Base-by-base conservation (phyloP, 2,888 invertebrate species). In the Perizoma flavofasciatum region DNA sequence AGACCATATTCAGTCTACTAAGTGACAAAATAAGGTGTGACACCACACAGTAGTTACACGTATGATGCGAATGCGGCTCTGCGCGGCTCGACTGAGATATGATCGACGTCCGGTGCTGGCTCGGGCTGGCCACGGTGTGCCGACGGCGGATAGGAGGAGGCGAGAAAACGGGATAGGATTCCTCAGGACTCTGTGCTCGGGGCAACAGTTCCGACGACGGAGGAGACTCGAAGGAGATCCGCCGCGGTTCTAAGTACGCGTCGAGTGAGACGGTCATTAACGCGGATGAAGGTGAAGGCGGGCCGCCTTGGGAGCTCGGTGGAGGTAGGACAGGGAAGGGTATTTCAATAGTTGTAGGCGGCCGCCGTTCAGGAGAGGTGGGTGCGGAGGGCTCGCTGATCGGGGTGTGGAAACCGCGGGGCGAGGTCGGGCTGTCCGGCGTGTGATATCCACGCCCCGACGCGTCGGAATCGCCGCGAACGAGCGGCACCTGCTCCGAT, bases 111-210 rank as follows among this genome's bases (percentile, higher is more conserved):
- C 96, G 93, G 51, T 95, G 95, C 48, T 94, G 94, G 73, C 84
- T 81, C 54, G 88, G 89, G 71, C 88, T 91, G 65, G 89, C 86
- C 59, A 90, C 81, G 48, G 92, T 89, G 94, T 94, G 88, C 93
- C 94, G 78, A 94, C 97, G 87, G 93, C 96, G 82, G 94, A 94
- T 95, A 0, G 96, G 96, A 37, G 96, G 96, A 32, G 97, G 96
- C 4, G 97, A 96, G 87, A 97, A 97, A 47, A 97, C 96, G 4
- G 96, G 96, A 78, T 96, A 96, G 65, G 96, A 96, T 68, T 96
- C 97, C 72, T 96, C 96, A n/a, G 95, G 95, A 56, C 95, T 95
- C 9, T 94, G 93, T 33, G 94, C 94, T 34, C 95, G 93, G 22
- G 94, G 93, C 69, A 94, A 92, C 47, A 95, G 85, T 66, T 96